Conservation (phyloP, 2,797 vertebrate genomes). For the Macroramphosus scolopax region DNA sequence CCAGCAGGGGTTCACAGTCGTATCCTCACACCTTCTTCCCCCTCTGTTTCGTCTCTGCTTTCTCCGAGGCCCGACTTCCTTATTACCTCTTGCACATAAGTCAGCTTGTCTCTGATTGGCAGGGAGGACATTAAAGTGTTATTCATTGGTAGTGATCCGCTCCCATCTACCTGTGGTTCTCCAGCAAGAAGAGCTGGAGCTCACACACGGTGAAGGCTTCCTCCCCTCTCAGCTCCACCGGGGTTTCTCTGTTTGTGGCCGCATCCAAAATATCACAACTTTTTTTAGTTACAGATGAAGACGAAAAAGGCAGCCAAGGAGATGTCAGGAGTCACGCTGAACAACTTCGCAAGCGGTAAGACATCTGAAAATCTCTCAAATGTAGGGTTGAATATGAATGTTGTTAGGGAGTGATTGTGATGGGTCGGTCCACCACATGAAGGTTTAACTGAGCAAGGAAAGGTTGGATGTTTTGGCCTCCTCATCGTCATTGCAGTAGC, state of each 20-base stretch:
- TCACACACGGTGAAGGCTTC: conserved; percentile 3
- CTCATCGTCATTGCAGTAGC: too few relatives aligned
- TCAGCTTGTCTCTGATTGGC: conserved; percentile 57
- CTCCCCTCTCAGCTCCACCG: background rate
- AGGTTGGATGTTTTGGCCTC: too few relatives aligned
- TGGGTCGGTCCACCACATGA: background rate
- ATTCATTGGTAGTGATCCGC: conserved; percentile 49
- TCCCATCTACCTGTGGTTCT: conserved; percentile 31
- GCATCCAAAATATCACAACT: background rate
- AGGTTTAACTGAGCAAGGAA: too few relatives aligned
- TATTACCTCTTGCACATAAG: conserved; percentile 26
- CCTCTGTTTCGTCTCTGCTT: conserved; percentile 1
- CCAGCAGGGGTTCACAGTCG: conserved; percentile 20
- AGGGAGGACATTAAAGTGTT: conserved; percentile 56
- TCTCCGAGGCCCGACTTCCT: conserved; percentile 19
- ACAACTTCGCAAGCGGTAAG: conserved; percentile 66
- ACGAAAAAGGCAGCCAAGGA: conserved; percentile 35
- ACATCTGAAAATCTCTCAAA: background rate
- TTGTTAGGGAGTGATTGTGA: background rate
- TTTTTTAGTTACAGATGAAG: conserved; percentile 40
- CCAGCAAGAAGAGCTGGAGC: conserved; percentile 27
- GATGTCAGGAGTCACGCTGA: conserved; percentile 52
- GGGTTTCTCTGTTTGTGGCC: background rate
- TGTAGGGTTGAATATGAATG: background rate
- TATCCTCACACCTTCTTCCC: conserved; percentile 26